Conservation (phyloP, 2,888 invertebrate genomes). For the Eupithecia pulchellata region DNA sequence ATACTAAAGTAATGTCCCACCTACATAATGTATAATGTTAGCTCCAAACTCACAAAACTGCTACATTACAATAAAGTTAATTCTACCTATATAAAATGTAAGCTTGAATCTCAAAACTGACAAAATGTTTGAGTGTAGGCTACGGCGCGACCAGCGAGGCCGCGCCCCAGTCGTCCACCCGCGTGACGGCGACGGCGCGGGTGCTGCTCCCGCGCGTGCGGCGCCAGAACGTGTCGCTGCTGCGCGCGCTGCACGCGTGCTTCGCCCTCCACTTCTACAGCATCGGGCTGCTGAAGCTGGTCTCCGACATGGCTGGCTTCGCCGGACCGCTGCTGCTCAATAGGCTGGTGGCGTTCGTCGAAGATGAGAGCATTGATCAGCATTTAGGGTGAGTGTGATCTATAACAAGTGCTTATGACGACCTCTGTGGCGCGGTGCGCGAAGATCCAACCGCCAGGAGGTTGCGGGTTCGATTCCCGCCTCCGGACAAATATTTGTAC, state of each 20-base stretch:
- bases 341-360: slow-evolving; percentile 91
- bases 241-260: slow-evolving; percentile 89
- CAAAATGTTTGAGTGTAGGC: slow-evolving; percentile 43
- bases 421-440: too few relatives aligned
- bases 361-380: slow-evolving; percentile 88
- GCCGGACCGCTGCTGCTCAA: slow-evolving; percentile 95
- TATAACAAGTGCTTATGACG: too few relatives aligned
- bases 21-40: too few relatives aligned
- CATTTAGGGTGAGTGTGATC: slow-evolving; percentile 86
- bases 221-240: slow-evolving; percentile 83
- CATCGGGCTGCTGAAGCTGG: slow-evolving; percentile 92
- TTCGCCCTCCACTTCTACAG: slow-evolving; percentile 94
- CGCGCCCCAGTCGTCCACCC: slow-evolving; percentile 66
- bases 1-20: too few relatives aligned
- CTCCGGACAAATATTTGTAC: too few relatives aligned
- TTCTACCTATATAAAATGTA: background rate
- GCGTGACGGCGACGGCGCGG: slow-evolving; percentile 72
- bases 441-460: too few relatives aligned
- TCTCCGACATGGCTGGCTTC: slow-evolving; percentile 94
- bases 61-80: too few relatives aligned
- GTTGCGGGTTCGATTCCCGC: too few relatives aligned
- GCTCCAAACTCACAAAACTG: too few relatives aligned
- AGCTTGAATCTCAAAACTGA: background rate
- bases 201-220: slow-evolving; percentile 66
- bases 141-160: slow-evolving; percentile 74